Conservation (phyloP, 35 echinoderm and acorn worm species). For the Apostichopus parvimensis region DNA sequence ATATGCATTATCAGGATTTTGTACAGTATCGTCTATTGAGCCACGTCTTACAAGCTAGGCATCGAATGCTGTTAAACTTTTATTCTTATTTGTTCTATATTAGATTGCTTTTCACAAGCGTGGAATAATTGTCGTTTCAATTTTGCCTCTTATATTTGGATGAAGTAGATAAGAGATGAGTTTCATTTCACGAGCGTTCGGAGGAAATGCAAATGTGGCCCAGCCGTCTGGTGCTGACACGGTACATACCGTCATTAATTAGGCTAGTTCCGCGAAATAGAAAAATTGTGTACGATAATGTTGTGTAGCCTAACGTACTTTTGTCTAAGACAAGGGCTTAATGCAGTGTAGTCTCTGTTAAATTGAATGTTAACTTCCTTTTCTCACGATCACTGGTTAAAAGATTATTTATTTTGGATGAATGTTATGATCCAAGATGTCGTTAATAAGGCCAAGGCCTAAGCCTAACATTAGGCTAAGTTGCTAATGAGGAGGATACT, state of each 20-base stretch:
- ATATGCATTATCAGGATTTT: background rate
- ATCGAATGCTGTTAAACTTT: background rate
- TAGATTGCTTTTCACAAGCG: background rate
- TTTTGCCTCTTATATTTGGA: background rate
- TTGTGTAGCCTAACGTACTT: background rate
- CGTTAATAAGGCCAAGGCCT: no score
- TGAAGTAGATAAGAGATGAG: constrained; percentile 12
- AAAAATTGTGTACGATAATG: background rate
- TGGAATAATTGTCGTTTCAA: background rate
- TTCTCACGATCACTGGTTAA: background rate
- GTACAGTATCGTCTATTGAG: background rate
- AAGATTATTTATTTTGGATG: background rate
- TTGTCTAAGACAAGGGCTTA: background rate
- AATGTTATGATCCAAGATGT: no score
- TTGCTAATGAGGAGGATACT: no score
- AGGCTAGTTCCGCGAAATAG: constrained; percentile 16
- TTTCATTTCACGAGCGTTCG: constrained; percentile 21
- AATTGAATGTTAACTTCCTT: background rate
- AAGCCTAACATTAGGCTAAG: no score
- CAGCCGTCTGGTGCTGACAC: constrained; percentile 32
- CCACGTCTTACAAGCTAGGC: background rate
- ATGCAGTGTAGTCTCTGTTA: background rate
- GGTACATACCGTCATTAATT: background rate
- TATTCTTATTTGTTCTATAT: background rate
- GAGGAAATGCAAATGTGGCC: constrained; percentile 14